Evolutionary conservation across 2,888 invertebrate genomes (phyloP), one percentile per base, ranked within the genome.

Genomic region (Philereme vetulata): DNA sequence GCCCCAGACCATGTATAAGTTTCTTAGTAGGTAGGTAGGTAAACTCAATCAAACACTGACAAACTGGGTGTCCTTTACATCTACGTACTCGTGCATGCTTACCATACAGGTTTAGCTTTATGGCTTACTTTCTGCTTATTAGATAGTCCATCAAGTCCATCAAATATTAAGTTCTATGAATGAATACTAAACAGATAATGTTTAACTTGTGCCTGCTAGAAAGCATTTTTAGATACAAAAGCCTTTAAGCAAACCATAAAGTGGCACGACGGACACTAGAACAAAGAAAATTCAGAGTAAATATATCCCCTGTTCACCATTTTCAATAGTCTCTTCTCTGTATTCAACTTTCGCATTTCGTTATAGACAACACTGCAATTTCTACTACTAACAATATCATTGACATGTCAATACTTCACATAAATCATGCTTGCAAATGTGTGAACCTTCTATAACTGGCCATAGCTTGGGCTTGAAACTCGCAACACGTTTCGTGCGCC

Each of bases 101-200:
- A 54, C 10, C 45, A 53, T 59, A 60, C 50, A 46, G 45, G 59
- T 60, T 54, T 50, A n/a, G 53, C 32, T 44, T 40, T 53, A 53
- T 42, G 43, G n/a, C 50, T 42, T 34, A 46, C 47, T 51, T 35
- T 46, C 50, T 46, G 33, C 35, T 38, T 44, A 50, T 58, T 48
- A 42, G 21, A 21, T 21, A 21, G 21, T 21, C 21, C 21, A 21
- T 21, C 1, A 21, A 21, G 21, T 21, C 21, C 21, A 21, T 21
- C 1, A 21, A 21, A 21, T 21, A 21, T 21, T 21, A 21, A 21
- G 21, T 35, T 35, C 35, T 35, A 35, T 6, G 5, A 35, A 35
- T 35, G 38, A 38, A 38, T 38, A 38, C 6, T 38, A 38, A 59
- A 21, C 21, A 21, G 21, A 21, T 21, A 21, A 21, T 21, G 21